Percentiles rank a stretch among this genome's conserved stretches.
These are phyloP conservation scores for Anarrhichthys ocellatus DNA, from an alignment of 2,113 vertebrate species.

Conservation along the genomic window DNA sequence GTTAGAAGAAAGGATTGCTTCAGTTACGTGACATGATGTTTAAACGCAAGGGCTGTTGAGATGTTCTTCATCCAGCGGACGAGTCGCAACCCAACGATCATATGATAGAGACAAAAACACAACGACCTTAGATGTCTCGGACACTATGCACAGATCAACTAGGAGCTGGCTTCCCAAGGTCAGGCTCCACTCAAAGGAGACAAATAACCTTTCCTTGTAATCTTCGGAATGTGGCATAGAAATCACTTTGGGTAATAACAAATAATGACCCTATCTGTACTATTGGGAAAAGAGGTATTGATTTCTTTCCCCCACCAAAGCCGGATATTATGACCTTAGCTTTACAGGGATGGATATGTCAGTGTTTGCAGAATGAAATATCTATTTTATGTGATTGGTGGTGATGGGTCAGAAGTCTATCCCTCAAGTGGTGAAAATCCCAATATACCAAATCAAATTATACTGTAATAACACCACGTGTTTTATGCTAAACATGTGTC, in stretches of 20 bases:
- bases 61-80: slow-evolving; percentile 20
- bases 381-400: slow-evolving; percentile 43
- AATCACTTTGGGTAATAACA: slow-evolving; percentile 79
- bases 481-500: not conserved
- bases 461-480: not conserved
- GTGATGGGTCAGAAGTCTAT: slow-evolving; percentile 17
- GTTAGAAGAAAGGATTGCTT: slow-evolving; percentile 71
- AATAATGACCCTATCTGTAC: slow-evolving; percentile 74
- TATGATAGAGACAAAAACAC: slow-evolving; percentile 48
- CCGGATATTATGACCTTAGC: slow-evolving; percentile 69
- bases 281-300: slow-evolving; percentile 69
- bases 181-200: slow-evolving; percentile 54
- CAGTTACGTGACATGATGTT: slow-evolving; percentile 64
- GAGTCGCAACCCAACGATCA: slow-evolving; percentile 36
- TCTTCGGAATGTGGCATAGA: slow-evolving; percentile 60
- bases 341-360: slow-evolving; percentile 66
- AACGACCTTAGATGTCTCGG: slow-evolving; percentile 29
- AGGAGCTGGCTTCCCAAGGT: slow-evolving; percentile 62
- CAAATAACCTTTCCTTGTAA: slow-evolving; percentile 69
- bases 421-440: not conserved
- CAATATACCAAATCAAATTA: slow-evolving; percentile 24
- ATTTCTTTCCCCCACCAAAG: slow-evolving; percentile 67
- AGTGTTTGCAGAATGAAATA: slow-evolving; percentile 53
- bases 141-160: slow-evolving; percentile 42
- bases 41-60: slow-evolving; percentile 49